Conservation (phyloP, 2,113 vertebrate species). For the Lates calcarifer region DNA sequence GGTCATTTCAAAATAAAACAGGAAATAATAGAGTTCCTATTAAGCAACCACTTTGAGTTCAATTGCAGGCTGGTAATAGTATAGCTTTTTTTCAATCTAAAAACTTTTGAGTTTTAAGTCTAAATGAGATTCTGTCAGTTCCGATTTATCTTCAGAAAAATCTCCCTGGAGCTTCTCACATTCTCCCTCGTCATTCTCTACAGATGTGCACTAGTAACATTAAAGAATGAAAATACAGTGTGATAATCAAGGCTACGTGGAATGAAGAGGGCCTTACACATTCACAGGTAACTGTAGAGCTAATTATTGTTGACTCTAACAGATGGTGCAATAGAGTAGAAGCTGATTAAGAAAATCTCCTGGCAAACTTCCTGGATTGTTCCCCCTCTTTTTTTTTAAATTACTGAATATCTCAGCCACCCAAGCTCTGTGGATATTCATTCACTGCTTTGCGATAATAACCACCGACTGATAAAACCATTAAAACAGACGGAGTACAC, state of each 20-base stretch:
- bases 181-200: conserved; percentile 11
- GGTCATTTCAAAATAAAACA: too few species aligned
- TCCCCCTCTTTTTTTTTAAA: conserved; percentile 22
- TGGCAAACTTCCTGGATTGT: conserved; percentile 60
- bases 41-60: too few species aligned
- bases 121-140: conserved; percentile 18
- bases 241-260: conserved; percentile 3
- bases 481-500: conserved; percentile 53
- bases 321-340: conserved; percentile 65
- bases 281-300: conserved; percentile 54
- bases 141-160: conserved; percentile 13
- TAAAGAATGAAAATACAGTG: conserved; percentile 14
- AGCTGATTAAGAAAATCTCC: conserved; percentile 65
- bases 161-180: neutral
- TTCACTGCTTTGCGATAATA: conserved; percentile 43
- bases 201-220: neutral
- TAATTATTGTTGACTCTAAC: conserved; percentile 63
- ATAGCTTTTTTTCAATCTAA: neutral
- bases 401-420: conserved; percentile 40
- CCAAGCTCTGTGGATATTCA: conserved; percentile 29
- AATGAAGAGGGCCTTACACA: conserved; percentile 33
- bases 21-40: too few species aligned
- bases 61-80: too few species aligned
- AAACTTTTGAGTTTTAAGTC: conserved; percentile 6
- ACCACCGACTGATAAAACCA: conserved; percentile 29